phyloP scores from a whole-genome alignment of 2,113 vertebrate species.

The Engraulis encrasicolus region DNA sequence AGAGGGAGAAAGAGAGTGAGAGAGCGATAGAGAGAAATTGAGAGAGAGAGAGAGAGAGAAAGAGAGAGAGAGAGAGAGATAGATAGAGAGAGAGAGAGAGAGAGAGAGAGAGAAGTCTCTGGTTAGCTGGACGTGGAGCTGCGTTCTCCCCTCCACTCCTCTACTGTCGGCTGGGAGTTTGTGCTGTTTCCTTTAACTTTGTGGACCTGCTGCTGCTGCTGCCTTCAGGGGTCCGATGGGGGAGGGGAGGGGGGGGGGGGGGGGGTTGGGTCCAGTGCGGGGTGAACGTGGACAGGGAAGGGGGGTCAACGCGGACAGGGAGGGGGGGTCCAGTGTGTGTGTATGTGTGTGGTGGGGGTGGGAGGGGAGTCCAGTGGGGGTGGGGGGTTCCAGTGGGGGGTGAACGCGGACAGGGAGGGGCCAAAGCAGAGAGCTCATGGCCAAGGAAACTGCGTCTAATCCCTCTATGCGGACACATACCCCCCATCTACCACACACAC shows the following conservation, averaged over 20 bases:
- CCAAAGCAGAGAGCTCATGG: conserved; percentile 74
- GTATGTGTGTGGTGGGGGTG: neutral
- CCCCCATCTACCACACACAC: conserved; percentile 40
- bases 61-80: conserved; percentile 46
- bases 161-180: conserved; percentile 46
- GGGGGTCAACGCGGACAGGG: conserved; percentile 79
- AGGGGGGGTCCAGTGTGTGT: no score
- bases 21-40: conserved; percentile 52
- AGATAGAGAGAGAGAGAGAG: conserved; percentile 51
- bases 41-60: conserved; percentile 47
- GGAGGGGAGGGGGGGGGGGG: conserved; percentile 78
- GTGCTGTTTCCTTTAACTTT: conserved; percentile 54
- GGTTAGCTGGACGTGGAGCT: neutral
- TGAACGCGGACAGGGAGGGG: conserved; percentile 80
- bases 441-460: conserved; percentile 89
- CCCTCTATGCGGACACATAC: conserved; percentile 81
- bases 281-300: conserved; percentile 74
- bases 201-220: conserved; percentile 78
- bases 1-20: conserved; percentile 46
- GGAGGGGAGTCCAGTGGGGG: conserved; percentile 78
- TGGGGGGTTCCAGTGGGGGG: conserved; percentile 44
- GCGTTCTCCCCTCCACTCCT: neutral
- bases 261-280: conserved; percentile 31
- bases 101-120: conserved; percentile 45
- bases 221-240: conserved; percentile 60